These are phyloP conservation scores for Eulithis testata DNA, from an alignment of 2,888 invertebrate genomes.

Conservation along the genomic window DNA sequence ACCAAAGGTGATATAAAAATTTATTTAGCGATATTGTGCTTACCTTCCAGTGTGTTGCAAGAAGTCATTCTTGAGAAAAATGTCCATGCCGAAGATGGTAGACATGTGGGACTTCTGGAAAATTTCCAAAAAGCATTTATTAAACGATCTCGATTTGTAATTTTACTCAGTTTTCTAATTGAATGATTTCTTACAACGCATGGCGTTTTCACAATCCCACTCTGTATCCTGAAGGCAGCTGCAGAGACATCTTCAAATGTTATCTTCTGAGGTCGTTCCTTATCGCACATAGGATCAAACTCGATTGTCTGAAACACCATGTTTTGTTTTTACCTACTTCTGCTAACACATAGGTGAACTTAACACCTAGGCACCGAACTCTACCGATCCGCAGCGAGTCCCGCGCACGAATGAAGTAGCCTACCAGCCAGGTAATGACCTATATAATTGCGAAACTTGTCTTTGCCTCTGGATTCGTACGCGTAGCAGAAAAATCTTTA, in stretches of 20 bases:
- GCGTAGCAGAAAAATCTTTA: too few species aligned
- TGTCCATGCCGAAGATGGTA: constrained; percentile 90
- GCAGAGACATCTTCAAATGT: constrained; percentile 94
- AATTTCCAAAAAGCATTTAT: background rate
- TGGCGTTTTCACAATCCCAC: constrained; percentile 92
- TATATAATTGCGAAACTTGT: background rate
- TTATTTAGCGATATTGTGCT: constrained; percentile 6
- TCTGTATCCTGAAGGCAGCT: constrained; percentile 94
- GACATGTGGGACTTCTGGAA: constrained; percentile 93
- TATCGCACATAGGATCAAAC: constrained; percentile 86
- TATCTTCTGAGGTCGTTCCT: constrained; percentile 88
- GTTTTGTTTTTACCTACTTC: constrained; percentile 14
- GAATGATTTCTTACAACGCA: constrained; percentile 88
- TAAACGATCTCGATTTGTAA: background rate
- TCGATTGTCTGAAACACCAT: constrained; percentile 79
- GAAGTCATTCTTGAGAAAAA: constrained; percentile 97
- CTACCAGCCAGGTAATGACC: background rate
- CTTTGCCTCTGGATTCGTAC: too few species aligned
- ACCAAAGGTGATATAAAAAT: too few species aligned
- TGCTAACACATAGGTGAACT: constrained; percentile 17
- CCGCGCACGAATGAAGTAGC: constrained; percentile 43
- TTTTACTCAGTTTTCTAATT: background rate
- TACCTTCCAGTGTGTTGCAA: constrained; percentile 97
- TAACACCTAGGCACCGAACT: background rate
- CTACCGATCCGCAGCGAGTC: constrained; percentile 38